phyloP scores from a whole-genome alignment of 2,888 invertebrate species.

The Elegia similella region DNA sequence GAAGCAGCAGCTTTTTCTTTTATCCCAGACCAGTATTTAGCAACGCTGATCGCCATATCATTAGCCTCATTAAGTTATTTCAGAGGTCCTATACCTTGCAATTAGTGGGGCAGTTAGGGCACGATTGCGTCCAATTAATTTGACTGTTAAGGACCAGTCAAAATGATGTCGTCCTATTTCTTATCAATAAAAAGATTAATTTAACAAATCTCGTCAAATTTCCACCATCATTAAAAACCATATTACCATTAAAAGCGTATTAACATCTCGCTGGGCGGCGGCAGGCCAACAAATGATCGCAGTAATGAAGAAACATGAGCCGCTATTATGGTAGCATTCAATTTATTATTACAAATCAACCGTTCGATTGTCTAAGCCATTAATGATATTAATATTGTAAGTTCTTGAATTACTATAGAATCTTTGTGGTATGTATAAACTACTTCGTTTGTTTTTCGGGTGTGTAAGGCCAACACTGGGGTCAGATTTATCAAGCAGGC shows the following conservation, averaged over 20 bases:
- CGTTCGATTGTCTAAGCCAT: slow-evolving; percentile 32
- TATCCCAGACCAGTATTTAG: no score
- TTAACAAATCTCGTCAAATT: slow-evolving; percentile 14
- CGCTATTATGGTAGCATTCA: slow-evolving; percentile 53
- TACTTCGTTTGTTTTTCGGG: no score
- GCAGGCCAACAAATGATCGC: slow-evolving; percentile 55
- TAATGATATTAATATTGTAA: slow-evolving; percentile 30
- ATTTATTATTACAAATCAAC: slow-evolving; percentile 55
- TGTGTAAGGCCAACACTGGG: no score
- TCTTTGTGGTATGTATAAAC: not conserved
- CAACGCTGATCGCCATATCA: no score
- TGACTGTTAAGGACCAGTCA: no score
- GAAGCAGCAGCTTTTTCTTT: no score
- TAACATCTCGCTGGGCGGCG: slow-evolving; percentile 58
- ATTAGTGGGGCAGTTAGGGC: no score
- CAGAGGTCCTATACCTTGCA: no score
- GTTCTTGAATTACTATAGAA: slow-evolving; percentile 9
- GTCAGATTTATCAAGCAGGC: no score
- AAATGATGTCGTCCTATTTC: not conserved
- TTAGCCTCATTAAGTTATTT: no score
- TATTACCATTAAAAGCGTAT: slow-evolving; percentile 62
- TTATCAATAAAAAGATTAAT: not conserved
- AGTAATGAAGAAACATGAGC: slow-evolving; percentile 65
- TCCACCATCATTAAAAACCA: slow-evolving; percentile 37
- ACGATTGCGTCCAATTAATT: no score